Conservation (phyloP, 1,140 invertebrate species). For the Apocrypta bakeri region DNA sequence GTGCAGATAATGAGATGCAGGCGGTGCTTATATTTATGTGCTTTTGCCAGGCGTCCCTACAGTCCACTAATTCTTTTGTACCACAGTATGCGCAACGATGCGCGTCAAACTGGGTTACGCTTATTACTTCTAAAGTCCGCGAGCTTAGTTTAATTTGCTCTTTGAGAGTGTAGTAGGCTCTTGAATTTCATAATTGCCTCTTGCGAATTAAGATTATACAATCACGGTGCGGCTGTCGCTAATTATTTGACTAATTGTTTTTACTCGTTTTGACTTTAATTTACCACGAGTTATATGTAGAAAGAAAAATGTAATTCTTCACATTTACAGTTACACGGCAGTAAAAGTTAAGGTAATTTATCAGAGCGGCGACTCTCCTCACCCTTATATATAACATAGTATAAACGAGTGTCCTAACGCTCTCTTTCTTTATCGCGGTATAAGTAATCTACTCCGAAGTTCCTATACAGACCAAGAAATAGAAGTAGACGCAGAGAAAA, state of each 20-base stretch:
- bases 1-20: slow-evolving; percentile 30
- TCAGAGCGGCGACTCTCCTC: background rate
- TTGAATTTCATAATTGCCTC: background rate
- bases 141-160: background rate
- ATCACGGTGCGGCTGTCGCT: too few relatives aligned
- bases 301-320: too few relatives aligned
- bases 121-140: background rate
- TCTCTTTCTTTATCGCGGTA: background rate
- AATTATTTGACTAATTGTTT: background rate
- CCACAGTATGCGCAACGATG: background rate
- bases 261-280: background rate
- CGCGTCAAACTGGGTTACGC: slow-evolving; percentile 17
- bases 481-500: background rate
- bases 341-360: too few relatives aligned
- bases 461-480: background rate
- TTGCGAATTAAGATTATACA: too few relatives aligned
- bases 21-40: slow-evolving; percentile 20
- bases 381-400: too few relatives aligned
- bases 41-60: background rate
- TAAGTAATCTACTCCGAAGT: slow-evolving; percentile 33
- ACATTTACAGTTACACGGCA: too few relatives aligned
- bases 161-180: background rate
- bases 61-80: slow-evolving; percentile 21
- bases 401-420: too few relatives aligned
- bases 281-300: background rate